Base-by-base conservation (phyloP, 37 sponge, comb jelly and placozoan genomes). In the Spongilla lacustris region DNA sequence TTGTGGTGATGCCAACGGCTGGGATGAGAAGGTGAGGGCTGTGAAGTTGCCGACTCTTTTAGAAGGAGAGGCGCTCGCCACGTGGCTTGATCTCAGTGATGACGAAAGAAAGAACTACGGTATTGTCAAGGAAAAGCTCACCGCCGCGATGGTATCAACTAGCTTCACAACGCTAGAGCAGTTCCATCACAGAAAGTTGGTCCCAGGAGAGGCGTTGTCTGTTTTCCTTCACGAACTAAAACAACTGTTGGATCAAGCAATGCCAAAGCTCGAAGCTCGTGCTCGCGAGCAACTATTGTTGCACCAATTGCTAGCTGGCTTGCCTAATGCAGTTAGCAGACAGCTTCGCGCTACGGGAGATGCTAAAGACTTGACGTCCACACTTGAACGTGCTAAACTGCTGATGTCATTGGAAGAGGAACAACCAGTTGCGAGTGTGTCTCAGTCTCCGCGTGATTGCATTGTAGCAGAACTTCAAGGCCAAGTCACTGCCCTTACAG, bases 191-290 rank as follows among this genome's bases (percentile, higher is more conserved):
- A 36, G 85, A 27, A 77, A 25, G 24, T 28, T 90, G 70, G 69
- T 48, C 0, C 82, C 85, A 0, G 82, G 77, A 3, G 91, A 85
- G 46, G 27, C 91, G 25, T 22, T 90, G 4, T 68, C 85, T 10
- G 71, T 90, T 6, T 90, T 81, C 68, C 66, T 90, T 21, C 81
- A 80, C 68, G 70, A 83, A 3, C 75, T 85, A n/a, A 85, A 90
- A 68, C 32, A 81, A 33, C 70, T 80, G 23, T 70, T 90, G 70
- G 77, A 84, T 25, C 91, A 85, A 80, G 91, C 86, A n/a, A 90
- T 90, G 91, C 85, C 91, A 80, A 82, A 34, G n/a, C 26, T 90
- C 25, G 85, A 73, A 32, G 67, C 22, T 30, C 69, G 27, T 29
- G 79, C 86, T 10, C 75, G 76, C 23, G 71, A 81, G 21, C 85